Base-by-base conservation (phyloP, 2,113 vertebrate genomes). In the Manacus vitellinus region DNA sequence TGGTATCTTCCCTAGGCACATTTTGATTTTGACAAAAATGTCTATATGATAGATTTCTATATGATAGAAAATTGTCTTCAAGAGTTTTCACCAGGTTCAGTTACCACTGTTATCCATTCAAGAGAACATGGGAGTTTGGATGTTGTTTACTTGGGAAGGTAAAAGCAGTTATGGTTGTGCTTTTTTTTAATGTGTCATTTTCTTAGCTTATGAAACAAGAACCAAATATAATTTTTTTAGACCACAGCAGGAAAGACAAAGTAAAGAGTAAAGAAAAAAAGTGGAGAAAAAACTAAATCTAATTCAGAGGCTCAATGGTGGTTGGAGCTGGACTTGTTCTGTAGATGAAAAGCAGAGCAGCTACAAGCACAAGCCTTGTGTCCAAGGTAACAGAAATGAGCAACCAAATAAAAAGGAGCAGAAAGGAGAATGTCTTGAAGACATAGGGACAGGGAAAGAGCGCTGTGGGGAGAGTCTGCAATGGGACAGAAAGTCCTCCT, bases 391-490 rank as follows among this genome's bases (percentile, higher is more conserved):
- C 8, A 52, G 47, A 59, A 47, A 35, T 30, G 14, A 74, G 14
- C 2, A 16, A 73, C 16, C 8, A 24, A 19, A n/a, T 16, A 37
- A 61, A 70, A 76, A 84, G 28, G 8, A 74, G 8, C 46, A 87
- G 70, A 49, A 7, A 49, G 21, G 24, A 22, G 49, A 87, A 54
- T 77, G 6, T 9, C 24, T 7, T 31, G 8, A 15, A 13, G 8
- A 37, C 24, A 35, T 12, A 49, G 25, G 31, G 3, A 3, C 1
- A 0, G 19, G 24, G 28, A 17, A 93, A 74, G 2, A 66, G 37
- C 14, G 27, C 16, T 14, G 2, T 39, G 14, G 1, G 0, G 2
- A 17, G 17, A n/a, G 3, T 17, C 19, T 52, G 28, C 22, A 62
- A 14, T 62, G 43, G 8, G 7, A 54, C 33, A 77, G 20, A 15